These are phyloP conservation scores for Porphyrio hochstetteri DNA, from an alignment of 2,113 vertebrate species.

Conservation along the genomic window DNA sequence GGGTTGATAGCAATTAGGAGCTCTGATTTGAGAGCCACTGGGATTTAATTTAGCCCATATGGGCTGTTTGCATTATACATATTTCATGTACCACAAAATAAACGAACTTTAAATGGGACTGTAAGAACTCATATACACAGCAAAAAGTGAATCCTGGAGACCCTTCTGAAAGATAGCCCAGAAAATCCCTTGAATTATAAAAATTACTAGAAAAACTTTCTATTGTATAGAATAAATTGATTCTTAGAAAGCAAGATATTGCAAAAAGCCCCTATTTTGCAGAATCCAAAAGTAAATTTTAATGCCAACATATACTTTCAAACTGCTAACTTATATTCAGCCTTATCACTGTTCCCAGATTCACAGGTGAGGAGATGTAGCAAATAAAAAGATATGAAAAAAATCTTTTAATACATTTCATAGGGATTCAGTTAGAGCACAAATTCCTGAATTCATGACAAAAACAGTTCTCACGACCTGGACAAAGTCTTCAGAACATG, in stretches of 20 bases:
- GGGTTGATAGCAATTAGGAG: background rate
- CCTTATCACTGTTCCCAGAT: background rate
- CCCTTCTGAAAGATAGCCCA: background rate
- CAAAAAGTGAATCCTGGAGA: background rate
- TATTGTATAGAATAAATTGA: background rate
- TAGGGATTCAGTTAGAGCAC: background rate
- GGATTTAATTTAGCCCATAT: background rate
- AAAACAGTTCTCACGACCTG: background rate
- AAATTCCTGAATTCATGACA: background rate
- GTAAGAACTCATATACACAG: background rate
- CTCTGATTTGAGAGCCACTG: background rate
- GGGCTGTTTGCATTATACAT: background rate
- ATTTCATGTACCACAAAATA: background rate
- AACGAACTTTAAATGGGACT: background rate
- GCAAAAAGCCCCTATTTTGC: fast-evolving
- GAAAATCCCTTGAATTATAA: background rate
- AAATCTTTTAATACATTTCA: background rate
- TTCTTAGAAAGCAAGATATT: background rate
- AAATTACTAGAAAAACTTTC: background rate
- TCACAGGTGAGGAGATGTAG: background rate
- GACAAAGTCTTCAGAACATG: background rate
- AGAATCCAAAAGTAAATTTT: background rate
- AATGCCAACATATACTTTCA: background rate
- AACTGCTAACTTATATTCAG: background rate
- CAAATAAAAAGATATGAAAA: background rate